Percentiles rank a stretch among this genome's conserved stretches.
Evolutionary conservation across 1,140 invertebrate genomes (phyloP).

Genomic region (Helicoverpa zea): DNA sequence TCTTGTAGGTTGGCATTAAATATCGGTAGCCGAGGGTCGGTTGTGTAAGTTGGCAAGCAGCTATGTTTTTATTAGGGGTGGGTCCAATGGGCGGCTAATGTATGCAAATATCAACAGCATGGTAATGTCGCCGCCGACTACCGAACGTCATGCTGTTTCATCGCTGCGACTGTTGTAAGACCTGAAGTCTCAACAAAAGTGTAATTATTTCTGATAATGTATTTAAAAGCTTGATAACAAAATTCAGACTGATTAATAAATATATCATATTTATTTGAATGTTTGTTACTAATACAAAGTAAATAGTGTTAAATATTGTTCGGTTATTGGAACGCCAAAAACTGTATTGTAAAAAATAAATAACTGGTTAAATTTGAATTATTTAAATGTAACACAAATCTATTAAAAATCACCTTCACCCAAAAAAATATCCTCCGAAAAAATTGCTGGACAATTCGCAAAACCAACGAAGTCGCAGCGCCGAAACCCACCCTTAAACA

Average conservation of each 20-base stretch:
- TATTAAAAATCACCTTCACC: no score
- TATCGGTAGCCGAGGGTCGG: not conserved
- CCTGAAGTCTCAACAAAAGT: no score
- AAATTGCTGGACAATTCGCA: not conserved
- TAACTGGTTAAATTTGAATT: no score
- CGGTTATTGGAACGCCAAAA: no score
- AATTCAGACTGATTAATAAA: no score
- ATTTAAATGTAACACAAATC: no score
- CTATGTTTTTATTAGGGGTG: slow-evolving; percentile 61
- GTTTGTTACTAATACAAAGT: no score
- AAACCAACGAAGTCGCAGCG: slow-evolving; percentile 18
- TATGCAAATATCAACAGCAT: slow-evolving; percentile 63
- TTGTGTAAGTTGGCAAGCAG: slow-evolving; percentile 45
- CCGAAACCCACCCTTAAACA: slow-evolving; percentile 36
- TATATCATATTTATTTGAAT: no score
- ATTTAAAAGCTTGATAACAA: no score
- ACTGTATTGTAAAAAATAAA: no score
- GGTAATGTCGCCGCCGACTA: slow-evolving; percentile 56
- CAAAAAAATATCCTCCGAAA: not conserved
- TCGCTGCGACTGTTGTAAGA: not conserved
- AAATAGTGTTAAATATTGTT: no score
- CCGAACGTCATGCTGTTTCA: not conserved
- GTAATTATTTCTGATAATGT: no score
- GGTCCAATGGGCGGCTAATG: slow-evolving; percentile 33
- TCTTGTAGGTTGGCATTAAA: not conserved